phyloP scores from a whole-genome alignment of 2,888 invertebrate genomes.

The Anthophora plumipes region DNA sequence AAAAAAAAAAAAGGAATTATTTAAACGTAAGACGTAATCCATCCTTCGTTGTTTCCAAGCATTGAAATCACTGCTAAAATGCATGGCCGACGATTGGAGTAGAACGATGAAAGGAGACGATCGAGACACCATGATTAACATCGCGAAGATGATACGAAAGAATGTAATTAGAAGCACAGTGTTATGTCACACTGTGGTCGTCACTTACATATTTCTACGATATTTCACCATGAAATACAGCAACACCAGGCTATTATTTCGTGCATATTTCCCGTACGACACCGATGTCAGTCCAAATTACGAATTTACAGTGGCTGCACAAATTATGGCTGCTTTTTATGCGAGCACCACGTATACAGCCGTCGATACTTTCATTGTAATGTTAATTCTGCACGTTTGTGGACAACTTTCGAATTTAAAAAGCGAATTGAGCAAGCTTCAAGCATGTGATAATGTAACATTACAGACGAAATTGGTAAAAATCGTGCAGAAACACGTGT shows the following conservation, averaged over 20 bases:
- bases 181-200: not conserved
- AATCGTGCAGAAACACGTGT: constrained; percentile 49
- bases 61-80: constrained; percentile 40
- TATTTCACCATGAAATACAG: not conserved
- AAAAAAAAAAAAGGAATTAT: too few species aligned
- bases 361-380: constrained; percentile 62
- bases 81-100: constrained; percentile 56
- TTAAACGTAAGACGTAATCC: not conserved
- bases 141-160: constrained; percentile 9
- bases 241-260: constrained; percentile 33
- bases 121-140: constrained; percentile 29
- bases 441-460: not conserved
- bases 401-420: constrained; percentile 55
- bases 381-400: constrained; percentile 60
- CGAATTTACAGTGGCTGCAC: constrained; percentile 40
- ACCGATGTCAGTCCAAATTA: constrained; percentile 30
- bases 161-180: constrained; percentile 38
- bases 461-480: not conserved
- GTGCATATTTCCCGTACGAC: constrained; percentile 55
- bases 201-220: constrained; percentile 4
- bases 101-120: not conserved
- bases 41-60: constrained; percentile 25
- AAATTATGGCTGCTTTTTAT: constrained; percentile 5
- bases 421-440: constrained; percentile 12
- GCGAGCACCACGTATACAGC: constrained; percentile 43